Base-by-base conservation (phyloP, 2,888 invertebrate species). In the Heteromurus nitidus region DNA sequence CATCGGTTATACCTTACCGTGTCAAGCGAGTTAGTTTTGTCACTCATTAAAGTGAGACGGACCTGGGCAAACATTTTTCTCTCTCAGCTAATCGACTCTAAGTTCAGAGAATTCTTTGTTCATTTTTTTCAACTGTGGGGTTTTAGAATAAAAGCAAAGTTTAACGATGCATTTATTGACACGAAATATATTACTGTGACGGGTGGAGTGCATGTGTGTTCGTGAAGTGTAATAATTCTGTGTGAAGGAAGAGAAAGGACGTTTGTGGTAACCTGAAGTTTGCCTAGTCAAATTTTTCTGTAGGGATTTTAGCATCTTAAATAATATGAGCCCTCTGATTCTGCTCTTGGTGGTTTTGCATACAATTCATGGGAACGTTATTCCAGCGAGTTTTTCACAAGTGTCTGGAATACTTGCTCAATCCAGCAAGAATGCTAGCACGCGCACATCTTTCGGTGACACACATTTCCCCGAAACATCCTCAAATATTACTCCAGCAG, bases 281-380 rank as follows among this genome's bases (percentile, higher is more conserved):
- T 5, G 36, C 5, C 5, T 36, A 36, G 36, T 36, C 13, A 36
- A 36, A 9, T 36, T 36, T 36, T 36, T 13, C 36, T 36, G 7
- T 36, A 13, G 36, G 36, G 13, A 36, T 36, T 36, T 36, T 13
- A 36, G 5, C 13, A 9, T 36, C 36, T 9, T 36, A 36, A 36
- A 42, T 80, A 80, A 74, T 74, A 80, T 80, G 80, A 80, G 68
- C 73, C 74, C 68, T 68, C 31, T 80, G 74, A 47, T 80, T 47
- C 26, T 74, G 24, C 44, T 80, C 28, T 47, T 64, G 24, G 31
- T 79, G 20, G 50, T 62, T 24, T 60, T 80, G 80, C 68, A 80
- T 53, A 50, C 69, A 26, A 69, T 74, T 73, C 28, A 69, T 74
- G 80, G 68, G 18, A 68, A 67, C 64, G 73, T 50, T n/a, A 74